These are phyloP conservation scores for Ciconia boyciana DNA, from an alignment of 2,113 vertebrate species.

Conservation along the genomic window DNA sequence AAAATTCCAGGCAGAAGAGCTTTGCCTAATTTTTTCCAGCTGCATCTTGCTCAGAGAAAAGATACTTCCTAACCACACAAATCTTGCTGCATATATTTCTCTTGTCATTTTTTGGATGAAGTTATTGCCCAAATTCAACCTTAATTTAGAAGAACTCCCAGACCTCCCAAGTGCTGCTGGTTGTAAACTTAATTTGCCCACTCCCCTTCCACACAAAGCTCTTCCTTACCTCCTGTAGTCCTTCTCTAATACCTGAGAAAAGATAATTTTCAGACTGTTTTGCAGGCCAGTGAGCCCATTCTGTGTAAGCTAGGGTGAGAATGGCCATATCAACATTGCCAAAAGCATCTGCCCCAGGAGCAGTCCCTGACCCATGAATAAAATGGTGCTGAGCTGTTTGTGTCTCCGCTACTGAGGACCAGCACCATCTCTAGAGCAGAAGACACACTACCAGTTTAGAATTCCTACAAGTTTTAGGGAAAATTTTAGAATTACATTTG, in stretches of 20 bases:
- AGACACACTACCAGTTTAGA: not conserved
- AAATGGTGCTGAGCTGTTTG: not conserved
- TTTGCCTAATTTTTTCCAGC: not conserved
- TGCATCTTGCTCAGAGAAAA: not conserved
- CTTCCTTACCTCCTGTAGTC: not conserved
- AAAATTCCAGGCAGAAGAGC: not conserved
- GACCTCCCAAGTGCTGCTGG: not conserved
- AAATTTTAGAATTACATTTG: too few relatives aligned
- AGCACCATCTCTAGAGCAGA: not conserved
- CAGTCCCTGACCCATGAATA: not conserved
- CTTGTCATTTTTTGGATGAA: not conserved
- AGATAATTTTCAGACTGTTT: not conserved
- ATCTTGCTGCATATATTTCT: not conserved
- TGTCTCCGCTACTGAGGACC: not conserved
- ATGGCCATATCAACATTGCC: not conserved
- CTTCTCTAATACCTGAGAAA: not conserved
- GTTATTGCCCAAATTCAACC: not conserved
- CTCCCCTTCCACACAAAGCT: not conserved
- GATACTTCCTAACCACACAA: not conserved
- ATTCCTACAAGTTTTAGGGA: too few relatives aligned
- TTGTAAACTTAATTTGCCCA: not conserved
- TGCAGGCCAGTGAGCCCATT: not conserved
- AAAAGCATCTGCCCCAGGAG: not conserved
- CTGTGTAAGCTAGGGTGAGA: not conserved
- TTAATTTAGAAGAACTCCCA: not conserved